Percentiles rank a stretch among this genome's conserved stretches.
phyloP scores from a whole-genome alignment of 2,113 vertebrate species.

The Kryptolebias marmoratus region DNA sequence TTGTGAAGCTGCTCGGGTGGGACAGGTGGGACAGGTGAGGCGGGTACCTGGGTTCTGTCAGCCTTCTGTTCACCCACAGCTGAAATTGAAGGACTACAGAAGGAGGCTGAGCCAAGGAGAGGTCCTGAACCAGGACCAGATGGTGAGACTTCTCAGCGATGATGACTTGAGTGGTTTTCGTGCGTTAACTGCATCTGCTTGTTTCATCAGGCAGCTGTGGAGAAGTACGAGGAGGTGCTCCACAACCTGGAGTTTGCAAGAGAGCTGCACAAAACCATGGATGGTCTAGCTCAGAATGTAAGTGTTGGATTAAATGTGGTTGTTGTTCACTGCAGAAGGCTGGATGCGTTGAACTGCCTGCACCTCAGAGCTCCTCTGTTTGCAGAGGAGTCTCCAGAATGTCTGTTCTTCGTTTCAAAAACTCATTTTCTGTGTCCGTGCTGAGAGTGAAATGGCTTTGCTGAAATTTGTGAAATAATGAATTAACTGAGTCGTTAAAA shows the following conservation, averaged over 20 bases:
- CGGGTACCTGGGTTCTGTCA: background rate
- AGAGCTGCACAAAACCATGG: slow-evolving; percentile 93
- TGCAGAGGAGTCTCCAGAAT: too few relatives aligned
- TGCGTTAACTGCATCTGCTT: background rate
- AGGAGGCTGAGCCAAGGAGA: slow-evolving; percentile 83
- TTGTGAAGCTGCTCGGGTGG: background rate
- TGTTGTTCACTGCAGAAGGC: too few relatives aligned
- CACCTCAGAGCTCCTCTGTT: too few relatives aligned
- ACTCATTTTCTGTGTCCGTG: too few relatives aligned
- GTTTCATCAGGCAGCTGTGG: slow-evolving; percentile 86
- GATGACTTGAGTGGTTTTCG: accelerated
- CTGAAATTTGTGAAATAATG: too few relatives aligned
- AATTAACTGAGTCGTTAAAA: too few relatives aligned
- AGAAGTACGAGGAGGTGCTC: slow-evolving; percentile 92
- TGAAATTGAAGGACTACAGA: slow-evolving; percentile 88
- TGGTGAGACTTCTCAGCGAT: slow-evolving; percentile 70
- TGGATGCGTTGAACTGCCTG: too few relatives aligned
- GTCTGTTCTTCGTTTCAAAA: too few relatives aligned
- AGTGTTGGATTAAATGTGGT: slow-evolving; percentile 55
- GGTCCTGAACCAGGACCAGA: slow-evolving; percentile 86
- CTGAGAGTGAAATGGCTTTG: too few relatives aligned
- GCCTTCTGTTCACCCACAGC: slow-evolving; percentile 62
- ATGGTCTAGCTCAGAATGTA: slow-evolving; percentile 89
- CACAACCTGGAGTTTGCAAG: slow-evolving; percentile 93
- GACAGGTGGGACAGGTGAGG: background rate